Evolutionary conservation across 1,140 invertebrate species (phyloP), one percentile per base, ranked within the genome.

Genomic region (Anastrepha ludens): DNA sequence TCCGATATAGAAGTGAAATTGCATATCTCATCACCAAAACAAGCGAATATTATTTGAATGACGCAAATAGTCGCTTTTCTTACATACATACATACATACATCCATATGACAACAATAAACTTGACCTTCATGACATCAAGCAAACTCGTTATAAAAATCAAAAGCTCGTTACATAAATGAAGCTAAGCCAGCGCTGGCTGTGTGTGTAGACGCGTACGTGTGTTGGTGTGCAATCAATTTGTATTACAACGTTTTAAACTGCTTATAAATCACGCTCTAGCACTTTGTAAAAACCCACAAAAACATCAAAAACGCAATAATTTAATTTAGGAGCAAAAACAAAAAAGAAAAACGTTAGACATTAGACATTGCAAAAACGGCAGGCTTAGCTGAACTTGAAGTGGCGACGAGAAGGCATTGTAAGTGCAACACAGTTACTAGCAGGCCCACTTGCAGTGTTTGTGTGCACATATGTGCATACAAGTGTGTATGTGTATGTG

Each of bases 201-300:
- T 15, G 15, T 62, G 17, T 62, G 8, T 0, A 5, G 39, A 15
- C 8, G 41, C 9, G 67, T 74, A 15, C 67, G 44, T 44, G 41
- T 74, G 41, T 44, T 17, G 11, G 67, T 74, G 17, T 6, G 41
- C 17, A n/a, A 44, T 74, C 39, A 47, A 29, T 44, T 47, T 74
- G 67, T 44, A 44, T 41, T 74, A 74, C 39, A 44, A 74, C 41
- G 17, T 74, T 47, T 47, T n/a, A 17, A 74, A 47, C 39, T 74
- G 67, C 13, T 41, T 74, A 74, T 74, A 74, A 74, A 74, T 74
- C 67, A 74, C 67, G 67, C 67, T 29, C 29, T n/a, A 47, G 29
- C 67, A 47, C 44, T 44, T 74, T 74, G 67, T 74, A 44, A 44
- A 67, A 74, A 44, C 39, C 3, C 13, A 17, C 4, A n/a, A 47